These are phyloP conservation scores for Mobula birostris DNA, from an alignment of 2,113 vertebrate genomes.

Conservation along the genomic window DNA sequence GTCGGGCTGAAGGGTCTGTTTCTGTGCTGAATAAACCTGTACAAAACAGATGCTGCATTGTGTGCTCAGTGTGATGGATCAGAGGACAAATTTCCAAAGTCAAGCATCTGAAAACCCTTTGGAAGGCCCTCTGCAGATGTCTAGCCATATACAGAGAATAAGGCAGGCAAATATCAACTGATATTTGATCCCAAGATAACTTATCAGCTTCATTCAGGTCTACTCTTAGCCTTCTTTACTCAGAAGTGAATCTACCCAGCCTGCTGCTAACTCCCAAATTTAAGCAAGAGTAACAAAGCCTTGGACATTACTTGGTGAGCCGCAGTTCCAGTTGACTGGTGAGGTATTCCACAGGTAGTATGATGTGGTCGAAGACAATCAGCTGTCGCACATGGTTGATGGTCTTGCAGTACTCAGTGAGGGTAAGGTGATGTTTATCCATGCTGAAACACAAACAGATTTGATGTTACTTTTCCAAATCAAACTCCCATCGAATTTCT, in stretches of 20 bases:
- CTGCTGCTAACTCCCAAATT: not conserved
- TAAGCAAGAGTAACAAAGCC: not conserved
- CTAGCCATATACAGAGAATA: not conserved
- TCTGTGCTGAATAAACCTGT: too few species aligned
- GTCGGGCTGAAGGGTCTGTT: too few species aligned
- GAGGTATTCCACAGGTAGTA: conserved; percentile 79
- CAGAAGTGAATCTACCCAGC: not conserved
- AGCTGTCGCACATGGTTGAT: conserved; percentile 65
- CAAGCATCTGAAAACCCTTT: too few species aligned
- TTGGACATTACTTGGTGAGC: conserved; percentile 65
- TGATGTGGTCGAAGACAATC: conserved; percentile 65
- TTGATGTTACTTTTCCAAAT: not conserved
- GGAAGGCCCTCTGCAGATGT: not conserved
- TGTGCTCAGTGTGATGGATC: too few species aligned
- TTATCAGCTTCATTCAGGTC: not conserved
- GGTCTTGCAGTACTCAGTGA: conserved; percentile 73
- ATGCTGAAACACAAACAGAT: conserved; percentile 53
- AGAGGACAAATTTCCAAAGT: too few species aligned
- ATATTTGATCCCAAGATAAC: not conserved
- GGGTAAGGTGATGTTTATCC: conserved; percentile 77
- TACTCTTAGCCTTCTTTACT: not conserved
- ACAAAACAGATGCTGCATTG: too few species aligned
- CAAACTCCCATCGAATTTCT: not conserved
- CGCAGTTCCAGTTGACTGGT: conserved; percentile 72
- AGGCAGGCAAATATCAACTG: too few species aligned